phyloP scores from a whole-genome alignment of 2,113 vertebrate genomes.

The Percina caprodes region DNA sequence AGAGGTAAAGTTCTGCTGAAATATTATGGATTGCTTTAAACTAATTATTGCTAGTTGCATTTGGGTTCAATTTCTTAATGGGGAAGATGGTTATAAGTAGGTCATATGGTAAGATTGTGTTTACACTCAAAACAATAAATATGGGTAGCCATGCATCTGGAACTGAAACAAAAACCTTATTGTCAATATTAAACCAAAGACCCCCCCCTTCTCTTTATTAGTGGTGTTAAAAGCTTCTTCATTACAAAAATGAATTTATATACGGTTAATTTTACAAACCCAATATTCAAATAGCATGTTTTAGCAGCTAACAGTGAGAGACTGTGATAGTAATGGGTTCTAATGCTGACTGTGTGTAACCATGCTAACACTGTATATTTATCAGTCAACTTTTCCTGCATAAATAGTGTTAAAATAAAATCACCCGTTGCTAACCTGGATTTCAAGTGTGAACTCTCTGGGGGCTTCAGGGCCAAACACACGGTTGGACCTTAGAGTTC shows the following conservation, averaged over 20 bases:
- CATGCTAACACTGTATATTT: neutral
- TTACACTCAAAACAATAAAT: neutral
- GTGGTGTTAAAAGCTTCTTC: neutral
- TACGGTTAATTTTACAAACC: slow-evolving; percentile 1
- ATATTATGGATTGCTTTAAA: neutral
- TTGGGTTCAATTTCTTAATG: neutral
- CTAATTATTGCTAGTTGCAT: neutral
- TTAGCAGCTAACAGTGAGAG: neutral
- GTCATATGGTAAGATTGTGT: neutral
- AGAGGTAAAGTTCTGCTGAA: neutral
- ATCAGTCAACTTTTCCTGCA: slow-evolving; percentile 11
- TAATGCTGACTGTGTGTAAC: slow-evolving; percentile 2
- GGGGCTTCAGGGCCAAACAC: slow-evolving; percentile 87
- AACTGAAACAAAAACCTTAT: neutral
- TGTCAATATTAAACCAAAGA: neutral
- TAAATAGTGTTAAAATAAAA: neutral
- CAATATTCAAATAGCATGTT: neutral
- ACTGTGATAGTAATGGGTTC: slow-evolving; percentile 1
- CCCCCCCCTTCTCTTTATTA: neutral
- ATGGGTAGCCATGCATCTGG: neutral
- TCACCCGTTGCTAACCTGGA: slow-evolving; percentile 85
- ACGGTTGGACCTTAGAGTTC: slow-evolving; percentile 88
- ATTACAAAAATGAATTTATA: slow-evolving; percentile 2
- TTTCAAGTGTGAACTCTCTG: slow-evolving; percentile 89
- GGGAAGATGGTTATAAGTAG: neutral